Percentiles rank a stretch among this genome's conserved stretches.
Evolutionary conservation across 2,888 invertebrate species (phyloP).

Genomic region (Pseudeuparius sepicola): DNA sequence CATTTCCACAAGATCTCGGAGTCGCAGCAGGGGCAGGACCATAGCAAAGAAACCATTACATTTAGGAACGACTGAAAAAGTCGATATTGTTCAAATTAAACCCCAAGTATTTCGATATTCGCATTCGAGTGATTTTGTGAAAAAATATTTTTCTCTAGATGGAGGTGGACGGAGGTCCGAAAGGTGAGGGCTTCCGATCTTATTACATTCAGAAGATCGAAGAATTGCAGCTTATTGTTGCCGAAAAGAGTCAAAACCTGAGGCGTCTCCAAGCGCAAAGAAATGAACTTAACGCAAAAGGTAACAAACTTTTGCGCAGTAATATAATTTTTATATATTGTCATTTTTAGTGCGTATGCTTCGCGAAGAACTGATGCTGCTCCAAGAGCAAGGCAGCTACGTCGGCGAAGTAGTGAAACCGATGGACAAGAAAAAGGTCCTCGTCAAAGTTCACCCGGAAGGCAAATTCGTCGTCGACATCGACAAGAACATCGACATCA

Average conservation of each 20-base stretch:
- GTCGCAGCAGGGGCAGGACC: no score
- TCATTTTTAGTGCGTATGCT: slow-evolving; percentile 79
- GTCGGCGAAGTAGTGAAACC: slow-evolving; percentile 99
- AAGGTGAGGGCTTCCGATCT: slow-evolving; percentile 84
- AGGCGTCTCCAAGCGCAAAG: slow-evolving; percentile 95
- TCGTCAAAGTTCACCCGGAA: slow-evolving; percentile 98
- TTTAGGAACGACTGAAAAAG: slow-evolving; percentile 7
- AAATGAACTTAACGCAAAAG: slow-evolving; percentile 98
- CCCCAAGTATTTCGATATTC: no score
- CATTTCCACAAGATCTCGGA: no score
- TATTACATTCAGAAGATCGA: slow-evolving; percentile 98
- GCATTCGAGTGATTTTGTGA: no score
- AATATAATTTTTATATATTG: slow-evolving; percentile 8
- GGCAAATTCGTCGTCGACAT: slow-evolving; percentile 99
- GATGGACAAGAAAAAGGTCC: slow-evolving; percentile 99
- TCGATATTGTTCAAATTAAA: slow-evolving; percentile 13
- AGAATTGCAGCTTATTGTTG: slow-evolving; percentile 88
- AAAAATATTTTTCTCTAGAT: no score
- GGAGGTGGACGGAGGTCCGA: slow-evolving; percentile 59
- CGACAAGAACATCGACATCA: slow-evolving; percentile 98
- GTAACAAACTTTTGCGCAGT: slow-evolving; percentile 37
- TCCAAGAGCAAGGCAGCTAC: slow-evolving; percentile 97
- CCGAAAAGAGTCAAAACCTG: slow-evolving; percentile 96
- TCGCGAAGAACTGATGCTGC: slow-evolving; percentile 90
- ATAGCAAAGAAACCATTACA: no score